Base-by-base conservation (phyloP, 2,113 vertebrate genomes). In the Pavo muticus region DNA sequence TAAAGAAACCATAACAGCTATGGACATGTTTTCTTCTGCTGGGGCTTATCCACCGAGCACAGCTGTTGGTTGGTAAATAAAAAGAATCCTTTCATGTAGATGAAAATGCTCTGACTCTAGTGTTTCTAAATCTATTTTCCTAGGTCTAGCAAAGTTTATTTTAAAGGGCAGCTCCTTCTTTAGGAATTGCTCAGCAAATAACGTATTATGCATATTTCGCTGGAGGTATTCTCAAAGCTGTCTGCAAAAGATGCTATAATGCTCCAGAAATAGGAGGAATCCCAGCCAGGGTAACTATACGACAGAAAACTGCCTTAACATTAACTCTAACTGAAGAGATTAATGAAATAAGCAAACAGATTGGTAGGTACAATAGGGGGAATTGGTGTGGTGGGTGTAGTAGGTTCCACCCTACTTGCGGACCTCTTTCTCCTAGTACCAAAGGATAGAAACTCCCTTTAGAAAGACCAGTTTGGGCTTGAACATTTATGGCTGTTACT, bases 121-220 rank as follows among this genome's bases (percentile, higher is more conserved):
- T 90, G 76, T 95, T 95, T 94, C 76, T 84, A n/a, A 78, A 91
- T 68, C 75, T 94, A 37, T 86, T 94, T 96, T 10, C 61, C 27
- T 88, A 74, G 76, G 78, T 86, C 47, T 88, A 75, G 35, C n/a
- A 75, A 81, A 90, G 61, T 86, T 93, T 88, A 81, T 90, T 96
- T 95, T 91, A 88, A 95, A 95, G 61, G 73, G 20, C 44, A 84
- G 47, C 29, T 94, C 88, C 68, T 95, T 95, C 72, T 94, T 95
- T 37, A 80, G 50, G 47, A 88, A 80, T 84, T 93, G 91, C 44
- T 93, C 15, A 12, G 47, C 80, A 91, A 87, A 86, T 70, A 88
- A 30, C 0, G 0, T 47, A 67, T 68, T 87, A 59, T 61, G 47
- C 32, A 25, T 91, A 60, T 56, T 61, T 61, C 86, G 82, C 47